These are phyloP conservation scores for Sander lucioperca DNA, from an alignment of 2,113 vertebrate genomes.

Conservation along the genomic window DNA sequence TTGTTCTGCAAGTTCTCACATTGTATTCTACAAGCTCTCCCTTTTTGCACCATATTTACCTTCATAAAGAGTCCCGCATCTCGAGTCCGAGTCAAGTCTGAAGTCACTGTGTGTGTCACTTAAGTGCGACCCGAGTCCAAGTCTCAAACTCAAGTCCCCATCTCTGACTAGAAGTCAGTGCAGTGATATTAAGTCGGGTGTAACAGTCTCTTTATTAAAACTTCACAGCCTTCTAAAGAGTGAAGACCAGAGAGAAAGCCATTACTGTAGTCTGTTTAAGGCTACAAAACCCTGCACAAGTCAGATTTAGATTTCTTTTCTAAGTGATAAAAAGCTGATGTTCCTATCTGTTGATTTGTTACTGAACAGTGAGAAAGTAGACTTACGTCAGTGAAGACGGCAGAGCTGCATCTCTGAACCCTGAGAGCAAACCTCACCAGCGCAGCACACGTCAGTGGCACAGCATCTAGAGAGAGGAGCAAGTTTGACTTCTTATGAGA, in stretches of 20 bases:
- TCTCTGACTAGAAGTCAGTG: too few relatives aligned
- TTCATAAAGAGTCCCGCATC: too few relatives aligned
- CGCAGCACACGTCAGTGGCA: conserved; percentile 52
- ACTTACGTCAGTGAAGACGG: conserved; percentile 76
- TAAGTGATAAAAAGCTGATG: background rate
- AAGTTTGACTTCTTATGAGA: background rate
- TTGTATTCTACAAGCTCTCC: too few relatives aligned
- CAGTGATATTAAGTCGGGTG: too few relatives aligned
- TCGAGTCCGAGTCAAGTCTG: too few relatives aligned
- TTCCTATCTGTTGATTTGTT: background rate
- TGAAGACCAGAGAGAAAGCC: background rate
- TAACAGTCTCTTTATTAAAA: too few relatives aligned
- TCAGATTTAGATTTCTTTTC: background rate
- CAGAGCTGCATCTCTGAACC: conserved; percentile 60
- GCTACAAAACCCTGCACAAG: background rate
- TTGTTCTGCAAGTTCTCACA: too few relatives aligned
- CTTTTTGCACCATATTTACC: too few relatives aligned
- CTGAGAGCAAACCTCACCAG: conserved; percentile 79
- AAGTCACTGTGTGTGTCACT: too few relatives aligned
- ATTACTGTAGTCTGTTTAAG: background rate
- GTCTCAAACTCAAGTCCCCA: too few relatives aligned
- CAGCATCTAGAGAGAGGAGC: conserved; percentile 46
- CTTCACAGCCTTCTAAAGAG: too few relatives aligned
- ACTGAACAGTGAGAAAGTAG: background rate
- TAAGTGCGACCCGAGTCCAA: too few relatives aligned